phyloP scores from a whole-genome alignment of 2,113 vertebrate species.

The Tetrax tetrax region DNA sequence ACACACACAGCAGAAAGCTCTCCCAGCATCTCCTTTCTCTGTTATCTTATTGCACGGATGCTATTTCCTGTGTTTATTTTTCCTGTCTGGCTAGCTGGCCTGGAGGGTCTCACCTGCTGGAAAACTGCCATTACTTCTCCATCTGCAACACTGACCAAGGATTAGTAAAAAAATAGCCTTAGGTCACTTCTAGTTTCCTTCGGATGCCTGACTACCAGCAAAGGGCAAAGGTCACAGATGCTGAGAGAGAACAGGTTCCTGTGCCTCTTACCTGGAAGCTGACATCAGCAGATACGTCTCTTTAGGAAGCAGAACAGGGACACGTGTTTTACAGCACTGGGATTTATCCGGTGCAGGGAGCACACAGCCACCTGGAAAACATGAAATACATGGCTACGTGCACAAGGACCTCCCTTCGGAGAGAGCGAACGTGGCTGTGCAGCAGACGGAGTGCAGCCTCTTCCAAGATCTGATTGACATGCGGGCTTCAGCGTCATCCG shows the following conservation, averaged over 20 bases:
- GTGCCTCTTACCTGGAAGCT: not conserved
- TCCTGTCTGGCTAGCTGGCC: not conserved
- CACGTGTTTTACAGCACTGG: not conserved
- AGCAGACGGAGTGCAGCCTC: not conserved
- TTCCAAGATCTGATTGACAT: not conserved
- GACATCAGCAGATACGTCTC: not conserved
- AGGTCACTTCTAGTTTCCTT: constrained; percentile 25
- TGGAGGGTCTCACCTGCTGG: constrained; percentile 59
- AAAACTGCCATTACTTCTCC: not conserved
- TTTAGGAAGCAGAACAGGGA: not conserved
- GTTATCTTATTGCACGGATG: not conserved
- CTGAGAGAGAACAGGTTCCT: not conserved
- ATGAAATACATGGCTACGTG: not conserved
- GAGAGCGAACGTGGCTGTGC: not conserved
- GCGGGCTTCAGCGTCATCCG: not conserved
- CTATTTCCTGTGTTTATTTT: constrained; percentile 59
- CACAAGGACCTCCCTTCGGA: not conserved
- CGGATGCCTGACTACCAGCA: not conserved
- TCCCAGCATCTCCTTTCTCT: not conserved
- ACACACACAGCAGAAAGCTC: not conserved
- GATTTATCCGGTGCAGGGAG: not conserved
- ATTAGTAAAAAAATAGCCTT: not conserved
- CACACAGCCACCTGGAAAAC: not conserved
- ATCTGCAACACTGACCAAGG: not conserved
- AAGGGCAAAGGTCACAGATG: constrained; percentile 27